A percentile compares a stretch with the other conserved stretches of the same genome.
phyloP scores from a whole-genome alignment of 2,113 vertebrate species.

The Triplophysa tibetana region DNA sequence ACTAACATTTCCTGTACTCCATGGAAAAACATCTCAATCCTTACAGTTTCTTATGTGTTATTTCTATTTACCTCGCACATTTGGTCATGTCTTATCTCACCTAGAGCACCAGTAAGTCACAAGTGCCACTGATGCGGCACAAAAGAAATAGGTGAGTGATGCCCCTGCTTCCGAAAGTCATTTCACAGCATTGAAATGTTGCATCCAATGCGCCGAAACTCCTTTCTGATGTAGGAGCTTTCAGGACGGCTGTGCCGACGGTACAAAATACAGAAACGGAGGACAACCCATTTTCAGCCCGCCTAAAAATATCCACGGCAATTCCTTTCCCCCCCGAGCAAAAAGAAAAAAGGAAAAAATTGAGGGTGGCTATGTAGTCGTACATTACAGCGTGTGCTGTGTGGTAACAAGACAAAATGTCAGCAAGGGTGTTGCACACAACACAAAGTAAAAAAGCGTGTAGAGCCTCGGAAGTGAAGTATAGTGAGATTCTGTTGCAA shows the following conservation, averaged over 20 bases:
- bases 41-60: too few relatives aligned
- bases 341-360: neutral
- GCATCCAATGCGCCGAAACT: neutral
- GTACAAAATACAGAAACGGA: constrained; percentile 19
- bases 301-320: constrained; percentile 41
- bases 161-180: neutral
- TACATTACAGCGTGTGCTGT: neutral
- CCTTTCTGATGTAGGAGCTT: constrained; percentile 28
- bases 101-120: too few relatives aligned
- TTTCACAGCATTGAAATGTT: neutral
- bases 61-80: too few relatives aligned
- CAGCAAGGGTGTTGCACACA: neutral
- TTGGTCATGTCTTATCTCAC: too few relatives aligned
- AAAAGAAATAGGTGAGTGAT: too few relatives aligned
- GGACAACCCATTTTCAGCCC: constrained; percentile 27
- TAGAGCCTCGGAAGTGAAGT: neutral
- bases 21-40: too few relatives aligned
- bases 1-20: too few relatives aligned
- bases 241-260: constrained; percentile 60
- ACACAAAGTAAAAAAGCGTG: neutral
- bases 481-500: neutral
- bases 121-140: too few relatives aligned
- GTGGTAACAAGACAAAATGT: neutral
- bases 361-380: constrained; percentile 4
- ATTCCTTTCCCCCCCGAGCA: constrained; percentile 30